Evolutionary conservation across 2,797 vertebrate species (phyloP).

Genomic region (Furcifer pardalis): DNA sequence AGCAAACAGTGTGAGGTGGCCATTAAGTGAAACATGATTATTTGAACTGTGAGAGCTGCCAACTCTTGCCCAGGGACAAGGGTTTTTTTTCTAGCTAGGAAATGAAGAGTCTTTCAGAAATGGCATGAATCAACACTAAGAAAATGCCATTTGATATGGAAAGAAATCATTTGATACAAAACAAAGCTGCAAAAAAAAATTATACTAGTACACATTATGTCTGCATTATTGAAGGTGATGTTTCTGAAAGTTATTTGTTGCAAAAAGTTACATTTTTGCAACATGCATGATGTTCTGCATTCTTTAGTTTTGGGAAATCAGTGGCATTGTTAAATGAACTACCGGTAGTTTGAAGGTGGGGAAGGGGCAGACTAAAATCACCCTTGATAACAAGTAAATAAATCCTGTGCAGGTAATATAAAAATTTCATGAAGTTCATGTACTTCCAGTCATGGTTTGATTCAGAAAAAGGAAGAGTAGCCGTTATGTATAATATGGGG

Average conservation of each 20-base stretch:
- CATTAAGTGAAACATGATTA: neutral
- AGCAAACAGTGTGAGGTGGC: neutral
- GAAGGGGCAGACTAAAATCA: no score
- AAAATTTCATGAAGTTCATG: no score
- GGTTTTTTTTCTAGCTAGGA: neutral
- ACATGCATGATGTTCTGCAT: no score
- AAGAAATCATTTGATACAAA: neutral
- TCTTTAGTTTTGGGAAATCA: no score
- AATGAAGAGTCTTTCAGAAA: neutral
- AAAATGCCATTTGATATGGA: neutral
- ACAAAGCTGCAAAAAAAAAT: neutral
- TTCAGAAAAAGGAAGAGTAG: slow-evolving; percentile 5
- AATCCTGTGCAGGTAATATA: no score
- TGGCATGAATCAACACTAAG: neutral
- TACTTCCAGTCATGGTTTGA: neutral
- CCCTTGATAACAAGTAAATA: no score
- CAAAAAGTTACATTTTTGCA: no score
- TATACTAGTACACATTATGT: neutral
- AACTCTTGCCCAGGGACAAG: neutral
- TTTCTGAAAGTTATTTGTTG: no score
- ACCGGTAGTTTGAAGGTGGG: no score
- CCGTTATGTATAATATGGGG: neutral
- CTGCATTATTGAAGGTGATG: no score
- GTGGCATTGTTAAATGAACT: no score
- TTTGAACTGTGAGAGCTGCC: neutral